These are phyloP conservation scores for Lepidurus arcticus DNA, from an alignment of 1,140 invertebrate genomes.

Conservation along the genomic window DNA sequence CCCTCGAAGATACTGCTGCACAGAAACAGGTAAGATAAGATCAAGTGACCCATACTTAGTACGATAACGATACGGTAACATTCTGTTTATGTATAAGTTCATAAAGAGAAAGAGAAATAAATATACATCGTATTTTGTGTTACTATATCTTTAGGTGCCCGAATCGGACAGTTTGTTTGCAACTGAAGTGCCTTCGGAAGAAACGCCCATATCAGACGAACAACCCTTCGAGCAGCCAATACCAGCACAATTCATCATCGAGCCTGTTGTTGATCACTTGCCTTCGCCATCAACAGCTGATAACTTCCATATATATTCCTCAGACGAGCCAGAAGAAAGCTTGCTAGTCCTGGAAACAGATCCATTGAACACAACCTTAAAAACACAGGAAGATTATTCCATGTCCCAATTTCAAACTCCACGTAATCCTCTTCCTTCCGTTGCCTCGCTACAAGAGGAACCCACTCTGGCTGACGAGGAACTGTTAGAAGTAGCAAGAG, in stretches of 20 bases:
- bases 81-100: background rate
- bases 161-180: background rate
- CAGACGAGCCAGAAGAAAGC: background rate
- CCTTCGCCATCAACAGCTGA: background rate
- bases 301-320: background rate
- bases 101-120: background rate
- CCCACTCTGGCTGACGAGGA: background rate
- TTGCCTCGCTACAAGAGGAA: background rate
- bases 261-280: background rate
- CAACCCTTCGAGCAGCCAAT: background rate
- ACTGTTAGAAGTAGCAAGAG: background rate
- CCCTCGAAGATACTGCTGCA: background rate
- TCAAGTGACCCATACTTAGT: too few species aligned
- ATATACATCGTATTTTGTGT: background rate
- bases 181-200: background rate
- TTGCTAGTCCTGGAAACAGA: slow-evolving; percentile 3
- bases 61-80: too few species aligned
- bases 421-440: background rate
- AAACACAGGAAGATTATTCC: background rate
- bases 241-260: background rate
- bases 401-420: background rate
- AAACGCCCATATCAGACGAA: background rate
- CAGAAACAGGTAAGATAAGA: background rate
- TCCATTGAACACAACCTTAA: background rate
- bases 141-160: background rate